These are phyloP conservation scores for Mermis nigrescens DNA, from an alignment of 2,888 invertebrate species.

Conservation along the genomic window DNA sequence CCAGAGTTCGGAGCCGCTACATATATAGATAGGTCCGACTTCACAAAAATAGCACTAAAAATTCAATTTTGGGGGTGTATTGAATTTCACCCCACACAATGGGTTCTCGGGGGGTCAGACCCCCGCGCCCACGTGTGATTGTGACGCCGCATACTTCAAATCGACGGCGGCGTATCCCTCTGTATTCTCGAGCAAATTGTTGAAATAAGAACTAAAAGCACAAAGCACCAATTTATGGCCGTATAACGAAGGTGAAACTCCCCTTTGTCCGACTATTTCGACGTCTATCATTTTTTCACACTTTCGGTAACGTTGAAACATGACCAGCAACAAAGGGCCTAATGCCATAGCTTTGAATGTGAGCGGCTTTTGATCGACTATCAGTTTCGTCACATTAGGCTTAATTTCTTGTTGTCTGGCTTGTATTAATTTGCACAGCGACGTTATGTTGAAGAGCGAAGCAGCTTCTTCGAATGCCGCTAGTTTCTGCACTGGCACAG, in stretches of 20 bases:
- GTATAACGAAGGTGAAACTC: not conserved
- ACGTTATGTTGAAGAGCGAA: slow-evolving; percentile 1
- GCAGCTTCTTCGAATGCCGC: not conserved
- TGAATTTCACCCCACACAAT: too few relatives aligned
- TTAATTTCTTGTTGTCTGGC: too few relatives aligned
- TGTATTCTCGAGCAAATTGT: not conserved
- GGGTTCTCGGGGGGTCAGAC: too few relatives aligned
- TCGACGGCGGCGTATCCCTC: slow-evolving; percentile 1
- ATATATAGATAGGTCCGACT: too few relatives aligned
- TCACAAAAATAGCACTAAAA: too few relatives aligned
- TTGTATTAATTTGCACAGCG: slow-evolving; percentile 1
- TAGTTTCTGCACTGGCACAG: not conserved
- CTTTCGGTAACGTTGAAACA: slow-evolving; percentile 5
- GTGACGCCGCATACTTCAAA: not conserved
- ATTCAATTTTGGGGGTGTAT: too few relatives aligned
- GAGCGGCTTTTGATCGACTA: not conserved
- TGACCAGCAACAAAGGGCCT: slow-evolving; percentile 3
- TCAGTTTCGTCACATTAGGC: too few relatives aligned
- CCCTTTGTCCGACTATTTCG: not conserved
- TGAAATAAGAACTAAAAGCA: slow-evolving; percentile 10
- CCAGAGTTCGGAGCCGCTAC: too few relatives aligned
- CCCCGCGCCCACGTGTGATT: too few relatives aligned
- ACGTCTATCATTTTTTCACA: slow-evolving; percentile 4
- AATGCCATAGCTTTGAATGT: not conserved
- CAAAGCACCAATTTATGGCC: slow-evolving; percentile 10